Evolutionary conservation across 2,888 invertebrate genomes (phyloP).

Genomic region (Patella ulyssiponensis): DNA sequence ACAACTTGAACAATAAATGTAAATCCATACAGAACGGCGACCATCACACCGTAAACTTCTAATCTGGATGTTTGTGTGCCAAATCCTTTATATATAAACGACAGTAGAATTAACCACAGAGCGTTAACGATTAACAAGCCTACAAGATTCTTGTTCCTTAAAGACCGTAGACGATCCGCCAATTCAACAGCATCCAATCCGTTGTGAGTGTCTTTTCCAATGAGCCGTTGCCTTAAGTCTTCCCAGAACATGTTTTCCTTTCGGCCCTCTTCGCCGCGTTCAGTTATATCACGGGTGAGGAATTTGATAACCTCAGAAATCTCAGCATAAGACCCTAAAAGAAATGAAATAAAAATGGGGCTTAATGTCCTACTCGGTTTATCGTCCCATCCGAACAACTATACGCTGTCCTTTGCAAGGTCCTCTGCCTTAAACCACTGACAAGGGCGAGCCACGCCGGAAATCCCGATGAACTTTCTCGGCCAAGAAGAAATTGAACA

Average conservation of each 20-base stretch:
- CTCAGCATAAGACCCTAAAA: conserved; percentile 17
- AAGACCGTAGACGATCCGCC: conserved; percentile 36
- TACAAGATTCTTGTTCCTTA: conserved; percentile 45
- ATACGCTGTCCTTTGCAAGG: too few relatives aligned
- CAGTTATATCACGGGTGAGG: conserved; percentile 29
- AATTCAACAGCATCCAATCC: conserved; percentile 44
- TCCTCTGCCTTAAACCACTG: too few relatives aligned
- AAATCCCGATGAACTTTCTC: too few relatives aligned
- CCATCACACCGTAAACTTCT: conserved; percentile 25
- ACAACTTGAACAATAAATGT: conserved; percentile 50
- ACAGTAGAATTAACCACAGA: conserved; percentile 49
- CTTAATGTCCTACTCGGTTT: too few relatives aligned
- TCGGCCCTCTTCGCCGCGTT: conserved; percentile 35
- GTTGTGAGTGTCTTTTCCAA: conserved; percentile 46
- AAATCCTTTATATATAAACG: conserved; percentile 47
- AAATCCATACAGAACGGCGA: conserved; percentile 33
- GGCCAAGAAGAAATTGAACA: too few relatives aligned
- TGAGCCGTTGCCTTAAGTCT: conserved; percentile 33
- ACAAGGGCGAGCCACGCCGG: too few relatives aligned
- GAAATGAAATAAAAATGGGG: neutral
- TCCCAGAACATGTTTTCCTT: conserved; percentile 52
- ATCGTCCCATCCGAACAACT: too few relatives aligned
- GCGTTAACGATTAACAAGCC: conserved; percentile 44
- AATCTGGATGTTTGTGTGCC: conserved; percentile 43
- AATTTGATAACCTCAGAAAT: conserved; percentile 26